phyloP scores from a whole-genome alignment of 2,113 vertebrate species.

The Willisornis vidua region DNA sequence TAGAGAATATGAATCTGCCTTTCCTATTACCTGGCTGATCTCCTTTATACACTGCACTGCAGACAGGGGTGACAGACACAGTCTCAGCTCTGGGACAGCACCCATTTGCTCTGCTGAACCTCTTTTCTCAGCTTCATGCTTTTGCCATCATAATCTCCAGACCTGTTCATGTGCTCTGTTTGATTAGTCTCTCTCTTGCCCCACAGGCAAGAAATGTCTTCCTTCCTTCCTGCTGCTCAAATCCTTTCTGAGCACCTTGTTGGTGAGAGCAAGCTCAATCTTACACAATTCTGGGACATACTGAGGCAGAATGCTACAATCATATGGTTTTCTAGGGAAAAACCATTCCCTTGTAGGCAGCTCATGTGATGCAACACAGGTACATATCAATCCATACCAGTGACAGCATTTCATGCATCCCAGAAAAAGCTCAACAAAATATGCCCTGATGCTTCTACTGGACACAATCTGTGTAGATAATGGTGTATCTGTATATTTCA shows the following conservation, averaged over 20 bases:
- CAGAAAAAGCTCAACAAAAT: neutral
- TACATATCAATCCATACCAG: neutral
- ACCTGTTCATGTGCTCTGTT: accelerated
- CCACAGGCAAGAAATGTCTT: neutral
- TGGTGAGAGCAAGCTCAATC: neutral
- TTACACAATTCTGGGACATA: neutral
- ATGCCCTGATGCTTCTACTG: neutral
- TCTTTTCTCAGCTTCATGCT: neutral
- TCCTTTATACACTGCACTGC: neutral
- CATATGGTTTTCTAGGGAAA: neutral
- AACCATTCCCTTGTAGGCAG: neutral
- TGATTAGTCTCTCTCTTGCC: neutral
- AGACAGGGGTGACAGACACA: neutral
- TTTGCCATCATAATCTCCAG: accelerated
- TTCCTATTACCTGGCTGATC: neutral
- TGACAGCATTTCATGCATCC: neutral
- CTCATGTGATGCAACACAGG: neutral
- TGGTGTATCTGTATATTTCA: neutral
- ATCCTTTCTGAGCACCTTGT: neutral
- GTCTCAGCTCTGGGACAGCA: accelerated
- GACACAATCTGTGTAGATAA: neutral
- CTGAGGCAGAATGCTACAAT: neutral
- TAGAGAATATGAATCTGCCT: neutral
- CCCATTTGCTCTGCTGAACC: neutral
- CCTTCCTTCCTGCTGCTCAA: neutral